Base-by-base conservation (phyloP, 2,888 invertebrate species). In the Thereva unica region DNA sequence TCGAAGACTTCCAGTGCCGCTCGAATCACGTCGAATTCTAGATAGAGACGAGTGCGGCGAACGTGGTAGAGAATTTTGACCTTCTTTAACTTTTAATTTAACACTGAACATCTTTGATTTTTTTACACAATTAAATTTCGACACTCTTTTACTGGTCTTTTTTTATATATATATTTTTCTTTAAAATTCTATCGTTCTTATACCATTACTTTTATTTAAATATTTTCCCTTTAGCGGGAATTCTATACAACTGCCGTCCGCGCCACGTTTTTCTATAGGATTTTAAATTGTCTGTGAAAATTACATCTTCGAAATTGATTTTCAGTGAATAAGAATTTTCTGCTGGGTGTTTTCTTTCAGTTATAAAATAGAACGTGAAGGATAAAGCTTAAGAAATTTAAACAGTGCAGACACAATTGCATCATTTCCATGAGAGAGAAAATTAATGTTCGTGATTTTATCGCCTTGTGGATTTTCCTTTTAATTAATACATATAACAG, bases 41-140 rank as follows among this genome's bases (percentile, higher is more conserved):
- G 53, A 67, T 50, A 70, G 66, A 34, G 69, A 59, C 5, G 64
- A 64, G 4, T 44, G 45, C 4, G 53, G 54, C 67, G 74, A 76
- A 47, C 80, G 77, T 47, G 81, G 80, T 71, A 80, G 72, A 23
- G 72, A 71, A 61, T 80, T 79, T 72, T 75, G 76, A 68, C 78
- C 81, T 71, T 82, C 81, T 72, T 80, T 81, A 67, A 81, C 79
- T 81, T 82, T 81, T 69, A 81, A 75, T 76, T 81, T 82, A 64
- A 81, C 77, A 75, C 77, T 82, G 72, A 82, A 81, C 81, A 81
- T 81, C 68, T 72, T 71, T 38, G 40, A 12, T 12, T 53, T 44
- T 12, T 44, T 67, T 37, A 53, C 12, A 47, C 34, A 50, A 53
- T 59, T 53, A 53, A 4, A 67, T 23, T 23, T 23, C 2, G 23